phyloP scores from a whole-genome alignment of 2,797 vertebrate species.

The Petrocephalus sullivani region DNA sequence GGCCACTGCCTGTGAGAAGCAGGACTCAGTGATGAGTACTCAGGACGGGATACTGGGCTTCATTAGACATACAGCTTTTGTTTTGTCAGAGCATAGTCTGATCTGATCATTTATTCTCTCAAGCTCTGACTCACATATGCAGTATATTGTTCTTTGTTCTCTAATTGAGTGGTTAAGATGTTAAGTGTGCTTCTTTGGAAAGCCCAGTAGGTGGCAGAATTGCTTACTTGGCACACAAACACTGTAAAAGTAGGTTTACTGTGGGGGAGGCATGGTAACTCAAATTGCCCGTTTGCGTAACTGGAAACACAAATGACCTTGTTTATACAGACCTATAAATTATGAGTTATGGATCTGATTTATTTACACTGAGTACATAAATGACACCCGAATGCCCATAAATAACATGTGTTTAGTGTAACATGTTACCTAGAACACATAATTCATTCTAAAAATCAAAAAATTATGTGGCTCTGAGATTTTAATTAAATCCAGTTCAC shows the following conservation, averaged over 20 bases:
- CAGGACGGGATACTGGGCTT: neutral
- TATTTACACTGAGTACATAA: slow-evolving; percentile 1
- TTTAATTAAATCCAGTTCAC: slow-evolving; percentile 27
- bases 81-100: neutral
- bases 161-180: neutral
- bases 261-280: slow-evolving; percentile 3
- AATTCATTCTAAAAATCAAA: neutral
- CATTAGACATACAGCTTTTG: neutral
- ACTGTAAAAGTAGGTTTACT: neutral
- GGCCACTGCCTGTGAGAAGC: neutral
- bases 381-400: neutral
- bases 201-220: slow-evolving; percentile 19
- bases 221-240: neutral
- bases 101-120: neutral
- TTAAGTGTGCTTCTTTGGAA: neutral
- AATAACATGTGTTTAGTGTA: slow-evolving; percentile 16
- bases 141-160: neutral
- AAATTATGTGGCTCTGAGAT: slow-evolving; percentile 8
- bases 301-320: slow-evolving; percentile 17
- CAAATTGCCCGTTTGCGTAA: slow-evolving; percentile 12
- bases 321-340: slow-evolving; percentile 3
- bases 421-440: neutral
- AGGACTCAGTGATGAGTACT: neutral
- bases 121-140: neutral
- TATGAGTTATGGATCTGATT: neutral